phyloP scores from a whole-genome alignment of 2,113 vertebrate genomes.

The Tringa solitaria region DNA sequence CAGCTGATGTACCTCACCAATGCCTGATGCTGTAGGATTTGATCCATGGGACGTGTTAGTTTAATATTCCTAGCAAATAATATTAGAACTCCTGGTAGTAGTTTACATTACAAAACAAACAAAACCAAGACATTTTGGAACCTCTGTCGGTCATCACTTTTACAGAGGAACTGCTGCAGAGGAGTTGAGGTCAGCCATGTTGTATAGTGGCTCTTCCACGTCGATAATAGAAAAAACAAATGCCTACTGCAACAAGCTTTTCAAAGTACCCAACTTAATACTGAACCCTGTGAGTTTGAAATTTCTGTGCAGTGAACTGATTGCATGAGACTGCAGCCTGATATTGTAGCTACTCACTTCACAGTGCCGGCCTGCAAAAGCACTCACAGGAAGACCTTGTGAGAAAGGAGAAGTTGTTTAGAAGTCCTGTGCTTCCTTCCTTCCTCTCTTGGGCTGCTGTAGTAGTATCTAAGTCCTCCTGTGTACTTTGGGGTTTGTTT shows the following conservation, averaged over 20 bases:
- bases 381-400: not conserved
- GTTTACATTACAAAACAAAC: not conserved
- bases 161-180: not conserved
- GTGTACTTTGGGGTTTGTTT: not conserved
- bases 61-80: not conserved
- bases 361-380: not conserved
- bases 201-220: not conserved
- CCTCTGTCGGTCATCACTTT: not conserved
- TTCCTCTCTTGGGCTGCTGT: not conserved
- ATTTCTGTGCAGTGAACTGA: not conserved
- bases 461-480: not conserved
- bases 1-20: accelerated
- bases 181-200: not conserved
- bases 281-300: not conserved
- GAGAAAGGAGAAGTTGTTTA: constrained; percentile 1
- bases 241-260: not conserved
- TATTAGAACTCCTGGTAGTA: not conserved
- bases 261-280: not conserved
- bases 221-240: not conserved
- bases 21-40: not conserved
- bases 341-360: not conserved
- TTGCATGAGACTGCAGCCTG: not conserved
- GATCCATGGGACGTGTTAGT: not conserved
- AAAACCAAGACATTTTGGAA: not conserved
- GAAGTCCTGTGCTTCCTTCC: not conserved